A percentile compares a stretch with the other conserved stretches of the same genome.
These are phyloP conservation scores for Cheilosia variabilis DNA, from an alignment of 2,888 invertebrate species.

Conservation along the genomic window DNA sequence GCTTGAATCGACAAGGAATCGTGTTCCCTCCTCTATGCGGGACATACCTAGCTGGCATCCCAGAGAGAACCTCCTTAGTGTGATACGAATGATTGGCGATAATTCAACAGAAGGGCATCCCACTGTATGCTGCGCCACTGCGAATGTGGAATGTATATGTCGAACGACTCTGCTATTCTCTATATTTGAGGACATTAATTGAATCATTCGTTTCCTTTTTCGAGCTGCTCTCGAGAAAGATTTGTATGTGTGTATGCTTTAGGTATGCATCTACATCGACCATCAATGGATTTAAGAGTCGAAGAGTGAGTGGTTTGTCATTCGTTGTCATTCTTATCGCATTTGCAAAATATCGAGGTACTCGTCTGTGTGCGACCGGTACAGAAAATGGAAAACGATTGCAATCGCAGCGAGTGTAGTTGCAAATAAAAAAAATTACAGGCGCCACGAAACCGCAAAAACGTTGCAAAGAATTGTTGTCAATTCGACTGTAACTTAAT, in stretches of 20 bases:
- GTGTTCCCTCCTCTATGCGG: constrained; percentile 10
- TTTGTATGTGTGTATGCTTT: not conserved
- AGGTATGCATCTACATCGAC: not conserved
- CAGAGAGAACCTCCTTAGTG: constrained; percentile 36
- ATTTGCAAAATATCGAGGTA: constrained; percentile 25
- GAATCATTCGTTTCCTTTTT: constrained; percentile 49
- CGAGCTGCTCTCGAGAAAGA: not conserved
- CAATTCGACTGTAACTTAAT: constrained; percentile 61
- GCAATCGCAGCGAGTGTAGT: constrained; percentile 22
- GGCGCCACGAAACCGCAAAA: not conserved
- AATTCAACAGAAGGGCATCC: constrained; percentile 47
- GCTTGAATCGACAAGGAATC: constrained; percentile 42
- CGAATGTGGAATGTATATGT: not conserved
- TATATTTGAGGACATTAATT: constrained; percentile 58
- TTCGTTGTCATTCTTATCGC: constrained; percentile 64
- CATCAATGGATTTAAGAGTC: constrained; percentile 18
- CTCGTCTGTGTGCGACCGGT: not conserved
- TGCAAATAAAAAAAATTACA: not conserved
- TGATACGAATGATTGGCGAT: constrained; percentile 61
- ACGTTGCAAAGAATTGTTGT: constrained; percentile 34
- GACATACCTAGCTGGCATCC: not conserved
- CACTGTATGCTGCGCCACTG: not conserved
- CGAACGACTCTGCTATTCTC: constrained; percentile 27
- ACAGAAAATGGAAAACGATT: constrained; percentile 59
- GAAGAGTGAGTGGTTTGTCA: constrained; percentile 51